Conservation (phyloP, 2,888 invertebrate genomes). For the Philaethria dido region DNA sequence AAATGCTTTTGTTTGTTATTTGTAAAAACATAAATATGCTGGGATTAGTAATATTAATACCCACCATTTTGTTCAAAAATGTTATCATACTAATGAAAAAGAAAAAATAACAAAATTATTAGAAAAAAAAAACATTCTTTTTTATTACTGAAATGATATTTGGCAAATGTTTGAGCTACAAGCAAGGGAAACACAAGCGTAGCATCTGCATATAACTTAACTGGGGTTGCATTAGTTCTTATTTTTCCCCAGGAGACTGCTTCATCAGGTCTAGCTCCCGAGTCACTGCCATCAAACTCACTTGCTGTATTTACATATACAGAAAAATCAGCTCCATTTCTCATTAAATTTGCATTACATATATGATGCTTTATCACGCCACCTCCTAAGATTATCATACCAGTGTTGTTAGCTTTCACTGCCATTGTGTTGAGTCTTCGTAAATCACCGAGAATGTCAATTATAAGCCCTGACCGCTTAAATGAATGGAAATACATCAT, state of each 20-base stretch:
- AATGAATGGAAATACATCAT: slow-evolving; percentile 99
- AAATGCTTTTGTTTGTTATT: background rate
- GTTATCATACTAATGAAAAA: background rate
- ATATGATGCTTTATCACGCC: slow-evolving; percentile 99
- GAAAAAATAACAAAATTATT: slow-evolving; percentile 42
- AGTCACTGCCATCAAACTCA: slow-evolving; percentile 99
- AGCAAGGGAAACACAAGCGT: slow-evolving; percentile 96
- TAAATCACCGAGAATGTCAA: slow-evolving; percentile 97
- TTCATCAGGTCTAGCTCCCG: slow-evolving; percentile 98
- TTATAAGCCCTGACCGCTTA: slow-evolving; percentile 94
- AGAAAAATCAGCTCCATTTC: slow-evolving; percentile 98
- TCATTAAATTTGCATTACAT: slow-evolving; percentile 99
- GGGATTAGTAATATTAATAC: too few species aligned
- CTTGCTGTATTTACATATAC: slow-evolving; percentile 97
- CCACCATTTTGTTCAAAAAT: background rate
- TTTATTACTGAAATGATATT: slow-evolving; percentile 83
- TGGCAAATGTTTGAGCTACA: slow-evolving; percentile 98
- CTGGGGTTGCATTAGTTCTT: slow-evolving; percentile 92
- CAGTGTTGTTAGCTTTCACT: slow-evolving; percentile 95
- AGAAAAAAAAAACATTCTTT: slow-evolving; percentile 81
- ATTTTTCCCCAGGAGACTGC: slow-evolving; percentile 99
- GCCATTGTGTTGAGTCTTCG: slow-evolving; percentile 96
- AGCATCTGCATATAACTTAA: slow-evolving; percentile 97
- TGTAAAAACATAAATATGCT: too few species aligned
- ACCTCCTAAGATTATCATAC: slow-evolving; percentile 98